Percentiles rank a stretch among this genome's conserved stretches.
Evolutionary conservation across 2,888 invertebrate species (phyloP).

Genomic region (Cephus spinipes): DNA sequence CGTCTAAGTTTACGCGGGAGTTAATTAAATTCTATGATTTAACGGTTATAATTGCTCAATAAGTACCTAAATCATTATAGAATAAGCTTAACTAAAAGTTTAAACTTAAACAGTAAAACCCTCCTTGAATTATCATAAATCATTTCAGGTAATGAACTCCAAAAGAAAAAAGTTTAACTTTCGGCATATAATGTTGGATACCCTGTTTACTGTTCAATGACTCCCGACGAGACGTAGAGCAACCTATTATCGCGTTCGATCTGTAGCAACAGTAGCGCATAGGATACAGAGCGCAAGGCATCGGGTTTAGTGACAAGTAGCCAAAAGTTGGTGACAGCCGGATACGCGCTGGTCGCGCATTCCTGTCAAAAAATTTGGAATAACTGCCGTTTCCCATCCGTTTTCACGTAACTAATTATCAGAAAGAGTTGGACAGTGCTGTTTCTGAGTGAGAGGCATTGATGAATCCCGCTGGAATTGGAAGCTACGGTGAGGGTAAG

Average conservation of each 20-base stretch:
- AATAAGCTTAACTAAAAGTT: background rate
- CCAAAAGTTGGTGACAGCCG: conserved; percentile 23
- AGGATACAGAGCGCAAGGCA: conserved; percentile 11
- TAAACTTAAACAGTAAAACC: background rate
- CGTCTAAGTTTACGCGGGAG: background rate
- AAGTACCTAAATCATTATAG: background rate
- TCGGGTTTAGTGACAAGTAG: conserved; percentile 21
- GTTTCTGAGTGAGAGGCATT: background rate
- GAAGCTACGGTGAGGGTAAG: background rate
- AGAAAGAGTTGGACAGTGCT: background rate
- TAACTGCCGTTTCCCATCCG: background rate
- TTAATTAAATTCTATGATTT: background rate
- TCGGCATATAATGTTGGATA: background rate
- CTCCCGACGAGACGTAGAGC: background rate
- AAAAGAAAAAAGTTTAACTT: background rate
- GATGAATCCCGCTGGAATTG: background rate
- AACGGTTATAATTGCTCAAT: background rate
- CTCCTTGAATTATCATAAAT: background rate
- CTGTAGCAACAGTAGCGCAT: conserved; percentile 2
- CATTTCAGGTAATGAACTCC: background rate
- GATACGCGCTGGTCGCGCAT: conserved; percentile 25
- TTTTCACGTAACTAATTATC: background rate
- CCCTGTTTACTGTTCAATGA: background rate
- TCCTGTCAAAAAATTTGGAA: conserved; percentile 12
- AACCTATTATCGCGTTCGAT: background rate